Percentiles rank a stretch among this genome's conserved stretches.
phyloP scores from a whole-genome alignment of 2,888 invertebrate genomes.

The Drosophila helvetica region DNA sequence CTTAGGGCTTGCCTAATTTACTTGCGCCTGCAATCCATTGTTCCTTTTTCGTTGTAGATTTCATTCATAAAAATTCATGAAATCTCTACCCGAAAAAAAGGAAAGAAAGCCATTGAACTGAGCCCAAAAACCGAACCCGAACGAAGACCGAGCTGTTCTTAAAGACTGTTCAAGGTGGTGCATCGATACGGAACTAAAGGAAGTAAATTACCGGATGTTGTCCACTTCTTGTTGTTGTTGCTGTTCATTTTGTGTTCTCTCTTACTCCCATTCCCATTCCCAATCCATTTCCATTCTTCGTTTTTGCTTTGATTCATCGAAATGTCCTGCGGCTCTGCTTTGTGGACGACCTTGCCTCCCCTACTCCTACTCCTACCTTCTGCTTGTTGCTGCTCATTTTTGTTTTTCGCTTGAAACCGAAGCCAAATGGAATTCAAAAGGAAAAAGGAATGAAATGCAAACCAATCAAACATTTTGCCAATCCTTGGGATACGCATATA shows the following conservation, averaged over 20 bases:
- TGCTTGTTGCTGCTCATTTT: slow-evolving; percentile 41
- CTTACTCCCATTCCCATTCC: slow-evolving; percentile 1
- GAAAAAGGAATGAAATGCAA: slow-evolving; percentile 37
- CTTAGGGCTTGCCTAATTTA: slow-evolving; percentile 78
- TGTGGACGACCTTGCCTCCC: slow-evolving; percentile 62
- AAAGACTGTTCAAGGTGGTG: slow-evolving; percentile 48
- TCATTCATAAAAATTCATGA: slow-evolving; percentile 70
- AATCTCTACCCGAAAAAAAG: slow-evolving; percentile 57
- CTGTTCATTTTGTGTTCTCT: slow-evolving; percentile 55
- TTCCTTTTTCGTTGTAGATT: slow-evolving; percentile 17
- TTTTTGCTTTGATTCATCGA: slow-evolving; percentile 52
- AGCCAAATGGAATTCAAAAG: slow-evolving; percentile 29
- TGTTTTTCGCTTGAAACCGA: slow-evolving; percentile 62
- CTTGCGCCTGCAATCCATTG: slow-evolving; percentile 57
- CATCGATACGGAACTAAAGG: slow-evolving; percentile 79
- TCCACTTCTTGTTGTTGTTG: no score
- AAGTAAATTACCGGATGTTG: slow-evolving; percentile 83
- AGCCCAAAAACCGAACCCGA: slow-evolving; percentile 12
- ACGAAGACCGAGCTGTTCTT: slow-evolving; percentile 25
- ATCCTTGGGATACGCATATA: slow-evolving; percentile 29
- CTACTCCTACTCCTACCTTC: slow-evolving; percentile 39
- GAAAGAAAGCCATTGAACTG: slow-evolving; percentile 67
- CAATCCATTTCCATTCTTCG: slow-evolving; percentile 34
- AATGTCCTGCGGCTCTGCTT: slow-evolving; percentile 71
- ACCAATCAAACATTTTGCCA: slow-evolving; percentile 55